phyloP scores from a whole-genome alignment of 2,113 vertebrate species.

The Lipotes vexillifer region DNA sequence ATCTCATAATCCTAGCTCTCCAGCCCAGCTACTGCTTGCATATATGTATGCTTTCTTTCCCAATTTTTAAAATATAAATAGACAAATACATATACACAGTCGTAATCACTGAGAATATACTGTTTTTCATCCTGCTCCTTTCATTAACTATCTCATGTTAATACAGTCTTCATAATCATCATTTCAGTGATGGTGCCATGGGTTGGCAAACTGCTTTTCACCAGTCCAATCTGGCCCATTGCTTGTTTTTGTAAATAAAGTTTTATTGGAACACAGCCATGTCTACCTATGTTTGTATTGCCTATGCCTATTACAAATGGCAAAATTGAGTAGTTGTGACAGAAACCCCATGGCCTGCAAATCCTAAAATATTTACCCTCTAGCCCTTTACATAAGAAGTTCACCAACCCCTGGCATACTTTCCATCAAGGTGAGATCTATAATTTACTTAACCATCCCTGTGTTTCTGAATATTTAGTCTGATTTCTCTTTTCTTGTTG shows the following conservation, averaged over 20 bases:
- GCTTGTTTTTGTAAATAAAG: background rate
- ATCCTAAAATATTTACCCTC: background rate
- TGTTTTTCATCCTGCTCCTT: background rate
- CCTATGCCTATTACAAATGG: background rate
- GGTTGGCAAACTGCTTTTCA: background rate
- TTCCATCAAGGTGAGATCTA: background rate
- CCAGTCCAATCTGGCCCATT: background rate
- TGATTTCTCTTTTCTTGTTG: background rate
- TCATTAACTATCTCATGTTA: background rate
- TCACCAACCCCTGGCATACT: background rate
- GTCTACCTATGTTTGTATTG: background rate
- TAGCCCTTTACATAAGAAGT: background rate
- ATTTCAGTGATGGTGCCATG: background rate
- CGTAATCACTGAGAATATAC: background rate
- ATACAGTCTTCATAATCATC: background rate
- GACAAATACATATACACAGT: background rate
- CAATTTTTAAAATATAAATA: background rate
- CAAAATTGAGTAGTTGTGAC: background rate
- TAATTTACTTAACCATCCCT: background rate
- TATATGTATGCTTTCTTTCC: background rate
- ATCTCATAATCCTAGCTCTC: background rate
- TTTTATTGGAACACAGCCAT: background rate
- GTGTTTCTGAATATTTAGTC: background rate
- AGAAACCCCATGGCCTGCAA: background rate
- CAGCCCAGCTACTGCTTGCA: background rate